phyloP scores from a whole-genome alignment of 1,140 invertebrate genomes.

The Xylocopa sonorina region DNA sequence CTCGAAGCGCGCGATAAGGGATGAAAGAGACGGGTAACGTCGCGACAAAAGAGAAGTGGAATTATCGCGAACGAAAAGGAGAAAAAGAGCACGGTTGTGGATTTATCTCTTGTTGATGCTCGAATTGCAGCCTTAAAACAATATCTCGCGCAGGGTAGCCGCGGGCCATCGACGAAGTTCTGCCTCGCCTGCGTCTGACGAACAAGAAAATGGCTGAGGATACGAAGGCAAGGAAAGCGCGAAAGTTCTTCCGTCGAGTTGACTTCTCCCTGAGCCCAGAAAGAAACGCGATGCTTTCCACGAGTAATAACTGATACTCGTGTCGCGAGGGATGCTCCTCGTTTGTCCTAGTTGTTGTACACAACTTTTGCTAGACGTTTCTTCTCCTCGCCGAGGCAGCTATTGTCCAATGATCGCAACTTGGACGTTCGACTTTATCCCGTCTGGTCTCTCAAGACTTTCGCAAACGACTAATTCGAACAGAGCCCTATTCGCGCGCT shows the following conservation, averaged over 20 bases:
- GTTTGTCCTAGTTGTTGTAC: no score
- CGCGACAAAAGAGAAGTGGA: not conserved
- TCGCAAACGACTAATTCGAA: no score
- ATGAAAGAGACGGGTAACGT: not conserved
- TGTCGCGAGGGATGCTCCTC: no score
- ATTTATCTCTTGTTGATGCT: conserved; percentile 13
- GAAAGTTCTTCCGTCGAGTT: not conserved
- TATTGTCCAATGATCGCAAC: no score
- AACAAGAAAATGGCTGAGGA: not conserved
- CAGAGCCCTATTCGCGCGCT: no score
- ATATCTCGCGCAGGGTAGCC: conserved; percentile 7
- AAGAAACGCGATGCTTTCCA: not conserved
- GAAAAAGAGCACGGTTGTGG: not conserved
- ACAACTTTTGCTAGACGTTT: no score
- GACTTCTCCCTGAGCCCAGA: not conserved
- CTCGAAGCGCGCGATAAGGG: not conserved
- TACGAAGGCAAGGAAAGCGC: not conserved
- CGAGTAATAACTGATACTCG: no score
- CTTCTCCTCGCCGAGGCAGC: no score
- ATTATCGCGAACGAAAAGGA: not conserved
- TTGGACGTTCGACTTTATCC: no score
- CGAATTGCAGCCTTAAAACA: conserved; percentile 12
- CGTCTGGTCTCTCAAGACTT: no score
- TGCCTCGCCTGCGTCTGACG: not conserved
- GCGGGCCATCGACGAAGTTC: conserved; percentile 8